Evolutionary conservation across 2,888 invertebrate genomes (phyloP).

Genomic region (Phorcus lineatus): DNA sequence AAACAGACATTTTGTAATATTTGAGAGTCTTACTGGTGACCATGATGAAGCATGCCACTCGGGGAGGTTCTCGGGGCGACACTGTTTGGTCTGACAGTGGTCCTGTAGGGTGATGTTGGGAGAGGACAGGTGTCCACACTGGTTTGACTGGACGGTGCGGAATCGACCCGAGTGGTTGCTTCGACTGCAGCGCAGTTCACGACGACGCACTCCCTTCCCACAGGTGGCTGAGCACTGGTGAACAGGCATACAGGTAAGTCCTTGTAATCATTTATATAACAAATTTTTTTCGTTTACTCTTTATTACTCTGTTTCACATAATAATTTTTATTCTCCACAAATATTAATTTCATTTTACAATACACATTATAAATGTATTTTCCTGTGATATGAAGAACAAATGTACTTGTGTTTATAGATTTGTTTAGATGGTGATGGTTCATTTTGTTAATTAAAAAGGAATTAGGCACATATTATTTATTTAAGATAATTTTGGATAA

Average conservation of each 20-base stretch:
- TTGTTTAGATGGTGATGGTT: too few species aligned
- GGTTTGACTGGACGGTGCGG: conserved; percentile 35
- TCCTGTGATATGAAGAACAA: too few species aligned
- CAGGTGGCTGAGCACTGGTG: conserved; percentile 65
- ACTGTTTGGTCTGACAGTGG: conserved; percentile 40
- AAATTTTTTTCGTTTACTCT: too few species aligned
- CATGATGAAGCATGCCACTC: conserved; percentile 57
- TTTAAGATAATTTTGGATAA: too few species aligned
- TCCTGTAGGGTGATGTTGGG: conserved; percentile 39
- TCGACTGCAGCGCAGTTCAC: conserved; percentile 58
- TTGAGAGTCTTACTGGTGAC: conserved; percentile 45
- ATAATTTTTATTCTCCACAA: too few species aligned
- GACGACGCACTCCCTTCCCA: conserved; percentile 57
- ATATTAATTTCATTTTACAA: too few species aligned
- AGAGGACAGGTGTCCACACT: conserved; percentile 43
- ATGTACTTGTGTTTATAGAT: too few species aligned
- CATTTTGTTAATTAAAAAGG: background rate
- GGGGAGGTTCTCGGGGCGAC: conserved; percentile 38
- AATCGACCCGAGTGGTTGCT: conserved; percentile 53
- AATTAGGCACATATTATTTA: too few species aligned
- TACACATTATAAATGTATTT: too few species aligned
- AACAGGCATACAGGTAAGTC: background rate
- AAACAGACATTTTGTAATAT: background rate
- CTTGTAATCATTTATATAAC: too few species aligned
- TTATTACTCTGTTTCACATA: too few species aligned